Evolutionary conservation across 2,113 vertebrate genomes (phyloP), one percentile per base, ranked within the genome.

Genomic region (Furnarius figulus): DNA sequence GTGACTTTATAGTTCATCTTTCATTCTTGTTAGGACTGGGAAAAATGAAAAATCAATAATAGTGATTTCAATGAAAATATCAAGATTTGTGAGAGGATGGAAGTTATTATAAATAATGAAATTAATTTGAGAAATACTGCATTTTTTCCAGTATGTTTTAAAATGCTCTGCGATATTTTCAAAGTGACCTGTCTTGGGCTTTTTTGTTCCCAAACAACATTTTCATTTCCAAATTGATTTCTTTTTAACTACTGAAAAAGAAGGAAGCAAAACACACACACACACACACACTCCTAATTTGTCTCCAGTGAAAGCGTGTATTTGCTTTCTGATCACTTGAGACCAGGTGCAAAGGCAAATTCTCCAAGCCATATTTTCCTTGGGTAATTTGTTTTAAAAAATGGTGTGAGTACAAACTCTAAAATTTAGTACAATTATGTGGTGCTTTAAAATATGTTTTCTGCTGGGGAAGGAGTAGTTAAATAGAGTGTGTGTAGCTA

Each of bases 11-110:
- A 50, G 40, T 86, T 89, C 40, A 75, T 75, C 31, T 72, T 84
- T 84, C 35, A 13, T 67, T 82, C 66, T 68, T 56, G 5, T 78
- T 94, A 82, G 20, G 40, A 12, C 37, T 78, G 22, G 65, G 46
- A 37, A 61, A 86, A 91, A 75, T 9, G 21, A 30, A 78, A 80
- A 91, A 95, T 72, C 83, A 67, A 33, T 90, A 74, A 33, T 8
- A 44, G 40, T 47, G 50, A 78, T 95, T 93, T 89, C 52, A 81
- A 5, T 71, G 68, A 89, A 91, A 90, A 81, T 67, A 71, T 2
- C 14, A 86, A 87, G 91, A 90, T 81, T 73, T 89, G 83, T 76
- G 44, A 76, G 37, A 84, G 12, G 40, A 56, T 2, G 4, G 65
- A 82, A 85, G 31, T 85, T 61, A 39, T 77, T 74, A 82, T 15